Evolutionary conservation across 1,140 invertebrate species (phyloP).

Genomic region (Elymnias hypermnestra): DNA sequence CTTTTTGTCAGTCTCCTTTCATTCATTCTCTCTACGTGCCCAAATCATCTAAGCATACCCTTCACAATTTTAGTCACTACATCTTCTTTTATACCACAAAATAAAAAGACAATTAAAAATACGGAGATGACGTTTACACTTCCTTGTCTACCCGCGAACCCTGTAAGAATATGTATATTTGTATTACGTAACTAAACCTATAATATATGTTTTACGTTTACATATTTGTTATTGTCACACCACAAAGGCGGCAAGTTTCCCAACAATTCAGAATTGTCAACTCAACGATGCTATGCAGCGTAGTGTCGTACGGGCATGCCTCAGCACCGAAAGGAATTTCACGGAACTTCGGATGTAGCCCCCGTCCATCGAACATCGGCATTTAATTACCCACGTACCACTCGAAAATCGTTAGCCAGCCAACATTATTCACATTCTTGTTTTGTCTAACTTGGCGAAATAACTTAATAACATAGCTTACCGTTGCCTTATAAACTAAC

Average conservation of each 20-base stretch:
- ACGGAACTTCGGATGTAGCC: conserved; percentile 54
- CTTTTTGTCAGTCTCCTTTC: too few relatives aligned
- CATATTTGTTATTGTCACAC: conserved; percentile 17
- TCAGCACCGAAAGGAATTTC: conserved; percentile 50
- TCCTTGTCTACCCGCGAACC: too few relatives aligned
- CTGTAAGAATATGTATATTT: too few relatives aligned
- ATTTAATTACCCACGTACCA: conserved; percentile 73
- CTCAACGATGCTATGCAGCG: conserved; percentile 37
- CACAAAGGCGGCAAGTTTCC: conserved; percentile 34
- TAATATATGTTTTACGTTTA: too few relatives aligned
- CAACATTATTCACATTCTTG: conserved; percentile 56
- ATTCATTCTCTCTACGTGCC: too few relatives aligned
- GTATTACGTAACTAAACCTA: too few relatives aligned
- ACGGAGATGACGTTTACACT: too few relatives aligned
- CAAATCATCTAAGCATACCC: too few relatives aligned
- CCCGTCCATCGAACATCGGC: conserved; percentile 48
- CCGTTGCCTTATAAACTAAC: too few relatives aligned
- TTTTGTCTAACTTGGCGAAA: conserved; percentile 38
- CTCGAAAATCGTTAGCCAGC: conserved; percentile 38
- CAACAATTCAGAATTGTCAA: conserved; percentile 54
- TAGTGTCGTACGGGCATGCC: conserved; percentile 37
- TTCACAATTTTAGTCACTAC: too few relatives aligned
- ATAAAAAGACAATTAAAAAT: too few relatives aligned
- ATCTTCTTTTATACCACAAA: too few relatives aligned
- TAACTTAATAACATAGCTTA: background rate